Evolutionary conservation across 2,797 vertebrate genomes (phyloP).

Genomic region (Muraenolepis orangiensis): DNA sequence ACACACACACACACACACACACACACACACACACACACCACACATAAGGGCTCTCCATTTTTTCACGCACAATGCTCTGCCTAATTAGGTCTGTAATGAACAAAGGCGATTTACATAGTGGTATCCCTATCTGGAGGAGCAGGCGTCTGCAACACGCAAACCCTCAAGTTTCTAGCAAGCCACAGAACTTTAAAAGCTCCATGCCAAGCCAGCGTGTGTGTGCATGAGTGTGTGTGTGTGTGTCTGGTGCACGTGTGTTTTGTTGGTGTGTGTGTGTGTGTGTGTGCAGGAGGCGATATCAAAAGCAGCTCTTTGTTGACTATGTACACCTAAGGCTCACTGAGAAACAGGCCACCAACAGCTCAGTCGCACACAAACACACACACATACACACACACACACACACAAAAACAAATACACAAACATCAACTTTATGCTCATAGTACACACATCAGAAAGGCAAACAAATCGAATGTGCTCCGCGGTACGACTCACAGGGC

Average conservation of each 20-base stretch:
- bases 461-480: neutral
- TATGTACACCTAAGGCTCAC: neutral
- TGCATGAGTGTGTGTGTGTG: neutral
- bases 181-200: neutral
- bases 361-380: neutral
- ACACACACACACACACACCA: constrained; percentile 15
- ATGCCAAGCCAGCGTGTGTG: neutral
- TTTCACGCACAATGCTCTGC: constrained; percentile 59
- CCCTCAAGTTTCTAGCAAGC: neutral
- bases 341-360: neutral
- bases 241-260: too few species aligned
- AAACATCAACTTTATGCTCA: neutral
- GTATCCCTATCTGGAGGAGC: constrained; percentile 58
- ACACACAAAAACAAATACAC: neutral
- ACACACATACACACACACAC: neutral
- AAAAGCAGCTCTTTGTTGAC: neutral
- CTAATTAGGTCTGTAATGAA: constrained; percentile 75
- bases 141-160: constrained; percentile 25
- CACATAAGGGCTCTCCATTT: constrained; percentile 51
- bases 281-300: neutral
- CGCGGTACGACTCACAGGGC: neutral
- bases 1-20: constrained; percentile 21
- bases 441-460: constrained; percentile 8
- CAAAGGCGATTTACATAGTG: constrained; percentile 57
- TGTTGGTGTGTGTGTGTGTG: neutral